Percentiles rank a stretch among this genome's conserved stretches.
Evolutionary conservation across 2,113 vertebrate genomes (phyloP).

Genomic region (Naja naja): DNA sequence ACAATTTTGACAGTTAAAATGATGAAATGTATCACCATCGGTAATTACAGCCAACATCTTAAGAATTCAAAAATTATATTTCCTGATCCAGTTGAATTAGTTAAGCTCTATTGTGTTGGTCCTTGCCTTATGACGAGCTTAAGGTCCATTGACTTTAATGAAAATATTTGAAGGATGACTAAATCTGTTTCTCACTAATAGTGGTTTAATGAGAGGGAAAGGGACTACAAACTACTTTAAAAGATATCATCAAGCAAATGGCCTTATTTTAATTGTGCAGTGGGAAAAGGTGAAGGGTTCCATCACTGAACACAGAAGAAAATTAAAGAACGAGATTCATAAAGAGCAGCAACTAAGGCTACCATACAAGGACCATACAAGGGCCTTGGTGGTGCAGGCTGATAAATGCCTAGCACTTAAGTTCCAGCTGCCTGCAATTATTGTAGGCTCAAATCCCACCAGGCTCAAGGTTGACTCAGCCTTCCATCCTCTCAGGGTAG

Average conservation of each 20-base stretch:
- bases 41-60: not conserved
- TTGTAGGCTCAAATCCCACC: no score
- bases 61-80: not conserved
- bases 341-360: no score
- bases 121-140: not conserved
- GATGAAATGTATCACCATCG: not conserved
- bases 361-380: no score
- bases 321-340: not conserved
- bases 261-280: not conserved
- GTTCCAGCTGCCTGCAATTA: no score
- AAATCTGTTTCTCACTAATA: not conserved
- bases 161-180: not conserved
- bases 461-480: no score
- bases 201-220: not conserved
- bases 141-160: not conserved
- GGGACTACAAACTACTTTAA: not conserved
- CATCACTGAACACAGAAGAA: not conserved
- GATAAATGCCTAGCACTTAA: no score
- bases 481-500: no score
- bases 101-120: not conserved
- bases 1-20: not conserved
- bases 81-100: not conserved
- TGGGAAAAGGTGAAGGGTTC: no score
- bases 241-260: not conserved
- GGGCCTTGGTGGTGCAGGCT: no score